Evolutionary conservation across 2,888 invertebrate genomes (phyloP), one percentile per base, ranked within the genome.

Genomic region (Nomada goodeniana): DNA sequence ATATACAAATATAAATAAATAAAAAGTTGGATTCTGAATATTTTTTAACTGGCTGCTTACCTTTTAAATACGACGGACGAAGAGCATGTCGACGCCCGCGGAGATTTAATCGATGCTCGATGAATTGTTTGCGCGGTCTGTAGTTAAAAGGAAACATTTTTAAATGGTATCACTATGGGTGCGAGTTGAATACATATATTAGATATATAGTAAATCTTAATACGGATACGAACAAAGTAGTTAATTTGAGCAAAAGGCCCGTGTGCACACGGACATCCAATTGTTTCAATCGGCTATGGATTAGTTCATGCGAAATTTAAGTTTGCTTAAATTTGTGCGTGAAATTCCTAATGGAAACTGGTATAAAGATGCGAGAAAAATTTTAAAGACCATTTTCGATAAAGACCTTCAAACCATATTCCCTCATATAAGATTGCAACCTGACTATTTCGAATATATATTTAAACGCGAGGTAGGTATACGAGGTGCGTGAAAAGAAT

Each of bases 331-430:
- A 26, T 52, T 70, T 44, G 18, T 11, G 47, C 20, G 75, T 78
- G 81, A 85, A 84, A 78, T 77, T 78, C 84, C 81, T 73, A 47
- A 53, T 59, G 68, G 57, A 77, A 75, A 13, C 59, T 53, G 18
- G 60, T 52, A 67, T 2, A 5, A 23, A 80, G n/a, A 80, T 74
- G 59, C 84, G 80, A 70, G 76, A n/a, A 20, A 72, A 77, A 61
- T 60, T 74, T 73, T 29, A 47, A 65, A 7, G 1, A 3, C 3
- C 4, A 52, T 77, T 36, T 18, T 47, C 2, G 44, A 67, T 57
- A 42, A 23, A 11, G 52, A 20, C 20, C 44, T 11, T 0, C 44
- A 20, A 3, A 15, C 5, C 10, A 44, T 2, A 23, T 67, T 65
- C 47, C 23, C 11, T 7, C 18, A 11, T 15, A 55, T 55, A 20